Percentiles rank a stretch among this genome's conserved stretches.
Evolutionary conservation across 64 coral and sea anemone species (phyloP).

Genomic region (Actinia tenebrosa): DNA sequence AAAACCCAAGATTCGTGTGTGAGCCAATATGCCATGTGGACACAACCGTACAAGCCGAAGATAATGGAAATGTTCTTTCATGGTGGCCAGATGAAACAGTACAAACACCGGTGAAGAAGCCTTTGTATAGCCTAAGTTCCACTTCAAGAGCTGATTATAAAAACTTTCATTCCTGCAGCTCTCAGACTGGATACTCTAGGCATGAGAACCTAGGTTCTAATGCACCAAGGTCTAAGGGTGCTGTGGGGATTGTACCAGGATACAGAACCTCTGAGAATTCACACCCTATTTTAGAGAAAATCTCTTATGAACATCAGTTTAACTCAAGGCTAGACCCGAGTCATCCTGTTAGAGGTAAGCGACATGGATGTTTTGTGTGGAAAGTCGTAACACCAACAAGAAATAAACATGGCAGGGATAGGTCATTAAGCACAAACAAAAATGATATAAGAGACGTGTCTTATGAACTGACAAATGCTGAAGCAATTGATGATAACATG

Average conservation of each 20-base stretch:
- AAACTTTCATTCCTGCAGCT: neutral
- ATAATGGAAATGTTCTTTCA: constrained; percentile 14
- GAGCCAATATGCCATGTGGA: constrained; percentile 92
- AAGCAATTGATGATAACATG: neutral
- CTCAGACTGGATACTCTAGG: neutral
- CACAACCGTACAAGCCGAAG: constrained; percentile 26
- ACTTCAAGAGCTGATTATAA: constrained; percentile 78
- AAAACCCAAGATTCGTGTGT: constrained; percentile 84
- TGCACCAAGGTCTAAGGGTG: neutral
- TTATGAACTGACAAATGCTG: neutral
- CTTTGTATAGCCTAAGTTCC: constrained; percentile 71
- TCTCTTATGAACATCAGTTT: constrained; percentile 81
- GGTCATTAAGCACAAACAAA: neutral
- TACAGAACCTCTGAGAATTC: neutral
- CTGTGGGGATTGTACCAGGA: neutral
- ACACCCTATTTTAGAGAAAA: constrained; percentile 43
- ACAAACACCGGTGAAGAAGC: constrained; percentile 46
- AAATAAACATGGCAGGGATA: neutral
- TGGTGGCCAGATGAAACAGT: constrained; percentile 93
- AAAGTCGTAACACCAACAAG: constrained; percentile 28
- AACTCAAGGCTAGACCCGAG: constrained; percentile 67
- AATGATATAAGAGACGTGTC: neutral
- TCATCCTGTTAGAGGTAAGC: constrained; percentile 53
- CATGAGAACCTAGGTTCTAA: neutral
- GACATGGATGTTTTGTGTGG: constrained; percentile 77